Conservation (phyloP, 30 jellyfish, hydroid and myxozoan genomes). For the Cassiopea andromeda region DNA sequence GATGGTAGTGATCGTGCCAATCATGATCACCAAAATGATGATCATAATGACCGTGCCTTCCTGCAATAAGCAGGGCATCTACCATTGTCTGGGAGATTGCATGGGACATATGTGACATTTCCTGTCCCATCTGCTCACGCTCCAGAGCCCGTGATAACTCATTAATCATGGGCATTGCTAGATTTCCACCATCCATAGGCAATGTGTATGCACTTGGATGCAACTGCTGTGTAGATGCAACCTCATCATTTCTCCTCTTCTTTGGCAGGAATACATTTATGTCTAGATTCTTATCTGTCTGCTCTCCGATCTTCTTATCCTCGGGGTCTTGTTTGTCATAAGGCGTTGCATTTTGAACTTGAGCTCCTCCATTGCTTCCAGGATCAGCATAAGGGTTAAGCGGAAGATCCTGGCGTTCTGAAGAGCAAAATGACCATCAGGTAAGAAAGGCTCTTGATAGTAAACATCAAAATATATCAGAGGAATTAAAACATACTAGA, state of each 20-base stretch:
- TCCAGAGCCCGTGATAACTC: slow-evolving; percentile 92
- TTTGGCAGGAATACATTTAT: slow-evolving; percentile 73
- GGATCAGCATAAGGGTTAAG: slow-evolving; percentile 23
- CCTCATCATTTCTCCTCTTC: slow-evolving; percentile 27
- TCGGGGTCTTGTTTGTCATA: slow-evolving; percentile 14
- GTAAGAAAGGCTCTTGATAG: no score
- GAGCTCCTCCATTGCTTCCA: neutral
- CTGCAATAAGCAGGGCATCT: slow-evolving; percentile 77
- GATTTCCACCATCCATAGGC: slow-evolving; percentile 39
- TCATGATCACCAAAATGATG: slow-evolving; percentile 36
- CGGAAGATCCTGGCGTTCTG: slow-evolving; percentile 69
- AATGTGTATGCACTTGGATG: slow-evolving; percentile 3
- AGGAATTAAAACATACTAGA: no score
- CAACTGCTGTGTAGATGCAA: neutral
- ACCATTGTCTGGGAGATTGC: slow-evolving; percentile 91
- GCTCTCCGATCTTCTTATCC: slow-evolving; percentile 3
- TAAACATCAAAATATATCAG: neutral
- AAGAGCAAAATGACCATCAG: neutral
- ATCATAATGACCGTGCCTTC: slow-evolving; percentile 51
- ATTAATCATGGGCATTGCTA: slow-evolving; percentile 79
- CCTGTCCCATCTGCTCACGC: slow-evolving; percentile 90
- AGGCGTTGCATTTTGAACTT: slow-evolving; percentile 47
- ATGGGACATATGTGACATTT: slow-evolving; percentile 78
- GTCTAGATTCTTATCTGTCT: slow-evolving; percentile 66
- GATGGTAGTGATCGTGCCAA: slow-evolving; percentile 36